These are phyloP conservation scores for Phasia obesa DNA, from an alignment of 2,888 invertebrate species.

Conservation along the genomic window DNA sequence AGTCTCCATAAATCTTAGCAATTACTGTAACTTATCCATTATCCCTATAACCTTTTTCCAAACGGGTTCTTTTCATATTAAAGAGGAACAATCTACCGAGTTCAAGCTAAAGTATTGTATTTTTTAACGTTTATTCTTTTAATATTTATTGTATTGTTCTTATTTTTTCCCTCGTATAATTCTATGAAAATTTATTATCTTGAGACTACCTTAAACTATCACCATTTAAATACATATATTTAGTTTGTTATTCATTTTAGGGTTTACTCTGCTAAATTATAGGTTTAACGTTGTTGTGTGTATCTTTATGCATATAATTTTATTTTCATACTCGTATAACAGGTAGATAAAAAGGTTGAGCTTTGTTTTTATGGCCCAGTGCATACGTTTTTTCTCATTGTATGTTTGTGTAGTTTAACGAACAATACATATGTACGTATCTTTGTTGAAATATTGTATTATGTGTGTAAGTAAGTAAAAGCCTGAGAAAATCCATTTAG, in stretches of 20 bases:
- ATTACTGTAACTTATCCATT: too few species aligned
- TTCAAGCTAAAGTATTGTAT: neutral
- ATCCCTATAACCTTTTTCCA: too few species aligned
- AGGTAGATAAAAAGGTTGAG: conserved; percentile 17
- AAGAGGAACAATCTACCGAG: neutral
- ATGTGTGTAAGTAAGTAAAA: neutral
- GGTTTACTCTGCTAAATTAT: conserved; percentile 37
- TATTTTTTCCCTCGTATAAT: conserved; percentile 16
- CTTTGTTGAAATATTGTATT: neutral
- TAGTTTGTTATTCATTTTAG: neutral
- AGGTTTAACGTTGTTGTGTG: conserved; percentile 27
- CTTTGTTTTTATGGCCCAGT: neutral
- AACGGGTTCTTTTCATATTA: too few species aligned
- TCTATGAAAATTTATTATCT: conserved; percentile 51
- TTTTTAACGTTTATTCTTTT: neutral
- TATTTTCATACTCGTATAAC: conserved; percentile 14
- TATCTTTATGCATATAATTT: conserved; percentile 18
- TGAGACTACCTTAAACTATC: conserved; percentile 49
- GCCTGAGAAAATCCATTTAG: conserved; percentile 20
- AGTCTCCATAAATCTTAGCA: too few species aligned
- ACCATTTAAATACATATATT: conserved; percentile 26
- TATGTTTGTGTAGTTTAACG: neutral
- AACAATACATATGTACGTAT: neutral
- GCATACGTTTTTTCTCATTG: neutral
- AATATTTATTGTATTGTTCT: conserved; percentile 33